Percentiles rank a stretch among this genome's conserved stretches.
These are phyloP conservation scores for Triplophysa siluroides DNA, from an alignment of 2,113 vertebrate species.

Conservation along the genomic window DNA sequence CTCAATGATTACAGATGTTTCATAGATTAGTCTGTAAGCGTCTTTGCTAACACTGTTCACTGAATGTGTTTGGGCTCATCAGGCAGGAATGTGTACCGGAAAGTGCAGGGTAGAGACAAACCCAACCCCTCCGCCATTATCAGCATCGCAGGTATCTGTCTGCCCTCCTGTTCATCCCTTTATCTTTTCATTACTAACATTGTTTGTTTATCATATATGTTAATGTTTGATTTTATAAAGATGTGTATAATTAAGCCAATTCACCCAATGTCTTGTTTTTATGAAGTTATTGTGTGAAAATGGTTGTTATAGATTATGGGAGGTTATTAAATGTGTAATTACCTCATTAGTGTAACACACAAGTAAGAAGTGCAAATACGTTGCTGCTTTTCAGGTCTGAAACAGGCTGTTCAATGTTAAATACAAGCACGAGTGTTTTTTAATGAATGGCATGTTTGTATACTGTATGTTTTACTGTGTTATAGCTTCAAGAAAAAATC, in stretches of 20 bases:
- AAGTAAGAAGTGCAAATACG: not conserved
- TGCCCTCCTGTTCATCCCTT: conserved; percentile 26
- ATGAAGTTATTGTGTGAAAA: not conserved
- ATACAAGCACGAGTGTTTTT: not conserved
- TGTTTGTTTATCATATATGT: not conserved
- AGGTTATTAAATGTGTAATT: not conserved
- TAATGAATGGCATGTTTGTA: no score
- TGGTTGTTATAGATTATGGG: not conserved
- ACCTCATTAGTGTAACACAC: not conserved
- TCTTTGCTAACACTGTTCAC: conserved; percentile 9
- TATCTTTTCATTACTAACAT: conserved; percentile 38
- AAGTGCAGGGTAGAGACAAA: conserved; percentile 84
- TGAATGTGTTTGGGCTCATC: conserved; percentile 58
- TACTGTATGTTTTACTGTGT: no score
- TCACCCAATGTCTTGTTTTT: not conserved
- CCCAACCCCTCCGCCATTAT: conserved; percentile 78
- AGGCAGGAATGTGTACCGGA: conserved; percentile 86
- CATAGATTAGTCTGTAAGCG: not conserved
- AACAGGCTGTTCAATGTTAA: not conserved
- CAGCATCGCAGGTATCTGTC: conserved; percentile 80
- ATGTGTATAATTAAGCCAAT: not conserved
- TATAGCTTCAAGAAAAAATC: no score
- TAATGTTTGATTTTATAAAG: not conserved
- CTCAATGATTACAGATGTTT: no score
- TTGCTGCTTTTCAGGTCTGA: not conserved